Conservation (phyloP, 2,797 vertebrate genomes). For the Hoplostethus mediterraneus region DNA sequence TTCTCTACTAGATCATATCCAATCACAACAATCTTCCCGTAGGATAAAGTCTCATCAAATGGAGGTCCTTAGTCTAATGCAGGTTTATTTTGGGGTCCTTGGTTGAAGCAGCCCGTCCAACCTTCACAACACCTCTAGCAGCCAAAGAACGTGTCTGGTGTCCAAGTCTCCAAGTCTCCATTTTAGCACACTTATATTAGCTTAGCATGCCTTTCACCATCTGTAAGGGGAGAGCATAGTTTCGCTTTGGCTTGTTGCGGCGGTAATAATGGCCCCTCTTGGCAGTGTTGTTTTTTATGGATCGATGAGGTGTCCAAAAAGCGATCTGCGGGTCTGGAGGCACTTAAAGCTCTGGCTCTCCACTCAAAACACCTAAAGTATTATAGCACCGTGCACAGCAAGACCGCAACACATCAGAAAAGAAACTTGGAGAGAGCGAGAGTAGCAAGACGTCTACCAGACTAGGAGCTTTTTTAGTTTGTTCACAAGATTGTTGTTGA, state of each 20-base stretch:
- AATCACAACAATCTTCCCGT: not conserved
- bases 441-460: not conserved
- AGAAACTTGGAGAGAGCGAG: not conserved
- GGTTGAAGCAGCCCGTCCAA: slow-evolving; percentile 25
- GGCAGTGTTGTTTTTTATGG: slow-evolving; percentile 38
- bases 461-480: not conserved
- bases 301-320: slow-evolving; percentile 38
- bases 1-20: too few relatives aligned
- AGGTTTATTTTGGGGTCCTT: slow-evolving; percentile 8
- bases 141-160: slow-evolving; percentile 42
- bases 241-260: slow-evolving; percentile 39
- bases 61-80: not conserved
- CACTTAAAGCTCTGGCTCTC: slow-evolving; percentile 47
- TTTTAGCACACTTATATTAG: slow-evolving; percentile 43
- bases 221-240: slow-evolving; percentile 31
- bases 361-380: slow-evolving; percentile 39
- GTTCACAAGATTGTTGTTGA: too few relatives aligned
- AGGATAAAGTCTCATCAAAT: slow-evolving; percentile 1
- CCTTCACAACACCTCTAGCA: slow-evolving; percentile 40
- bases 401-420: not conserved
- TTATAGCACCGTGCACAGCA: slow-evolving; percentile 18
- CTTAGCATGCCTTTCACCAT: slow-evolving; percentile 53
- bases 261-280: slow-evolving; percentile 33
- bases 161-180: slow-evolving; percentile 32
- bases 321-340: slow-evolving; percentile 50